Base-by-base conservation (phyloP, 2,797 vertebrate species). In the Sebastes flavidus region DNA sequence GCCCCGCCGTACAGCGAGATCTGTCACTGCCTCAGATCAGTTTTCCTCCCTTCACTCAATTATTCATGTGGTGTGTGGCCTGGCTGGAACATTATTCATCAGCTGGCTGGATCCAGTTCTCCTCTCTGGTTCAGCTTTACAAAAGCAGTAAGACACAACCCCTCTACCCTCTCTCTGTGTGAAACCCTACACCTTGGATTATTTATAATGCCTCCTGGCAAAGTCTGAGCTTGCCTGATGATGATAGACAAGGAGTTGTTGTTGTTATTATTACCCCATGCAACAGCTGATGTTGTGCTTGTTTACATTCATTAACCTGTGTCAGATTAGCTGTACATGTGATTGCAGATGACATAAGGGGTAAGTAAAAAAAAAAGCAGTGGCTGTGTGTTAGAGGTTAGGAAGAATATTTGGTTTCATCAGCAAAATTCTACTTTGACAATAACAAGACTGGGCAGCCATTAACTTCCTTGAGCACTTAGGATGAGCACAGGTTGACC, bases 71-170 rank as follows among this genome's bases (percentile, higher is more conserved):
- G 78, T 84, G 90, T 92, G 90, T 87, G 79, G 91, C 87, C 91
- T 82, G 79, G 83, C 84, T 94, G 86, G 87, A 94, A 93, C 92
- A 95, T 94, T 94, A 94, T 95, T 94, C 87, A 94, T 92, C 88
- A 90, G 81, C 89, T 89, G 70, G 83, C 72, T 82, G 90, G 91
- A 94, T 95, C 94, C 76, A 84, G 91, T 95, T 95, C 88, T 92
- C 89, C 60, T 83, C 75, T 88, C 85, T 86, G 82, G 90, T 87
- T 91, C 83, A 89, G 80, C 55, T 78, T 87, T 62, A 89, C 87
- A 88, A 89, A 84, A 88, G 72, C 81, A 76, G 59, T 62, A 75
- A 84, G 84, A 88, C 30, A 74, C 83, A 87, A 77, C 66, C 66
- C 66, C 18, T 70, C 71, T 76, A 8, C 49, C 52, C 66, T 71